Percentiles rank a stretch among this genome's conserved stretches.
Evolutionary conservation across 2,113 vertebrate species (phyloP).

Genomic region (Cochlearius cochlearius): DNA sequence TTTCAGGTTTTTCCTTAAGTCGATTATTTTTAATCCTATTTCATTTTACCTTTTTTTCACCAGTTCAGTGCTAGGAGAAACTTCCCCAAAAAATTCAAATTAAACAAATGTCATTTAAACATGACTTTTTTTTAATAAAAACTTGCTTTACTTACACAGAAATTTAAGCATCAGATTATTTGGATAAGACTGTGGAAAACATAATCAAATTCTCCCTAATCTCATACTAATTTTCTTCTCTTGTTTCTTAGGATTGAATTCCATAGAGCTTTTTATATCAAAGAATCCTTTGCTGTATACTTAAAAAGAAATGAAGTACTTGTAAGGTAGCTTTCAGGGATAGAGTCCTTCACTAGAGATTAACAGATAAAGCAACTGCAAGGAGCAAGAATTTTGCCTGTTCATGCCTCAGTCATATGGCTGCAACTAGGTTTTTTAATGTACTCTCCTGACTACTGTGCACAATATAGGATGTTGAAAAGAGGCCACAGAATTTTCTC

Average conservation of each 20-base stretch:
- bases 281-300: not conserved
- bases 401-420: not conserved
- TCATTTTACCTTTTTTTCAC: not conserved
- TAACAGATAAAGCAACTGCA: not conserved
- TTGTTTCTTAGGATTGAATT: not conserved
- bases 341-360: not conserved
- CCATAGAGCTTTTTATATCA: not conserved
- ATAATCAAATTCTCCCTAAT: not conserved
- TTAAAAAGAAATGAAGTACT: not conserved
- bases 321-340: not conserved
- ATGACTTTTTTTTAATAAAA: not conserved
- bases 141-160: not conserved
- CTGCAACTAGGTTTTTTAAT: not conserved
- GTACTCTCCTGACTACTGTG: not conserved
- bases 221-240: not conserved
- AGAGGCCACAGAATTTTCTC: not conserved
- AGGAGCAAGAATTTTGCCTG: not conserved
- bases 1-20: not conserved
- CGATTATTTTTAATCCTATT: not conserved
- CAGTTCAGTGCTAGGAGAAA: not conserved
- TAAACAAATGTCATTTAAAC: not conserved
- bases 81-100: rapidly evolving
- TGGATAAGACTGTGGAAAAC: not conserved
- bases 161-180: not conserved
- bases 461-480: not conserved